Evolutionary conservation across 2,797 vertebrate genomes (phyloP), one percentile per base, ranked within the genome.

Genomic region (Natrix natrix): DNA sequence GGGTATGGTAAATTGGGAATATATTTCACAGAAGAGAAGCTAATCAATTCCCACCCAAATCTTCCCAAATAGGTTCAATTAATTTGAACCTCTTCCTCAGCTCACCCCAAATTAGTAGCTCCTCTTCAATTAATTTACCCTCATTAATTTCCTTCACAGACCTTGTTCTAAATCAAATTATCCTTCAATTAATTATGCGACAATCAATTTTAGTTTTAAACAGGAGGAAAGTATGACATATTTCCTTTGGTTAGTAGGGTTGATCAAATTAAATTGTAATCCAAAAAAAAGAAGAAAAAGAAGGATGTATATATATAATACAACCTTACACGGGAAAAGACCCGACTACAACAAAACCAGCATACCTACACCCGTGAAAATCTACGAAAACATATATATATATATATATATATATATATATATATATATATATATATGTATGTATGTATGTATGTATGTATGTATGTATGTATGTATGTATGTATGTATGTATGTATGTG

Each of bases 1-100:
- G 32, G 66, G 32, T 48, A 56, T 7, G 24, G 32, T 57, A 24
- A 83, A 57, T 13, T 91, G 55, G 55, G 66, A 91, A 37, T 32
- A 55, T 59, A 54, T 88, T 37, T 59, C 55, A 88, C 16, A 59
- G 26, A 66, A 69, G 26, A 66, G 61, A 66, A 66, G 52, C 43
- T 32, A 83, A 83, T 83, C 74, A 83, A 83, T 83, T 83, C 74
- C 74, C 74, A 83, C 74, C 10, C 32, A 83, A 37, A 91, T 56
- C 55, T 32, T 90, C 91, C 54, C 37, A 63, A 83, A 90, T 94
- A 66, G 16, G 57, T 48, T 91, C 32, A 17, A 17, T 78, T 93
- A 90, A 37, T 57, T 91, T 59, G 24, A 10, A 7, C 55, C 74
- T 83, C 74, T 83, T 83, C 74, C 74, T 83, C 37, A 83, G 20